Percentiles rank a stretch among this genome's conserved stretches.
These are phyloP conservation scores for Caranx ignobilis DNA, from an alignment of 2,113 vertebrate genomes.

Conservation along the genomic window DNA sequence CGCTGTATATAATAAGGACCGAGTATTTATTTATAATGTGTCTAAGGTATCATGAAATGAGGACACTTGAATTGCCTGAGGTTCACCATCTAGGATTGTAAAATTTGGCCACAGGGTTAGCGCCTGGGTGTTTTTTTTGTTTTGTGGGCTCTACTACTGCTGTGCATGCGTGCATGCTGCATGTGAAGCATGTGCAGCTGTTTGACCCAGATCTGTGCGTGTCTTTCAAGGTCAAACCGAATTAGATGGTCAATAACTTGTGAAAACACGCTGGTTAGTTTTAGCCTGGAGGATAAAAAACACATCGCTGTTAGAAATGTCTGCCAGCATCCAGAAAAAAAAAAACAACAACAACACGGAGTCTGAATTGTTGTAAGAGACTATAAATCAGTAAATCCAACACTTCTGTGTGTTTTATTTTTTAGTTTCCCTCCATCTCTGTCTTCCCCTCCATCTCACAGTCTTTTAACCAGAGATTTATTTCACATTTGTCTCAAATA, in stretches of 20 bases:
- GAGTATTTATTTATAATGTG: neutral
- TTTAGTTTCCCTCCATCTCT: neutral
- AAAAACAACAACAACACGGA: neutral
- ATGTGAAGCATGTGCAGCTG: constrained; percentile 34
- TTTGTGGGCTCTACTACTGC: fast-evolving
- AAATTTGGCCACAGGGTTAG: neutral
- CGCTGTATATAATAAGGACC: neutral
- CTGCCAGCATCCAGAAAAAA: neutral
- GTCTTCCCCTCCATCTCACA: neutral
- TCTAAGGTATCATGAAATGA: neutral
- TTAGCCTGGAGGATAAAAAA: constrained; percentile 55
- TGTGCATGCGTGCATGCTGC: neutral
- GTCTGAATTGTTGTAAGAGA: neutral
- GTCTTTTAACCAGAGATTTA: constrained; percentile 18
- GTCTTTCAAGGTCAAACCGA: constrained; percentile 66
- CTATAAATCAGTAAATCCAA: neutral
- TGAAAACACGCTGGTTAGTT: constrained; percentile 26
- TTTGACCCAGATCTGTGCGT: constrained; percentile 56
- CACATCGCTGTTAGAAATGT: constrained; percentile 30
- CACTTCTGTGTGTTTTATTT: neutral
- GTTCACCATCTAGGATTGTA: neutral
- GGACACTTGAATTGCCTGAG: neutral
- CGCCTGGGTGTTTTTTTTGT: neutral
- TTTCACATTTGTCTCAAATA: constrained; percentile 58
- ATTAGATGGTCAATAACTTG: constrained; percentile 58